Evolutionary conservation across 2,888 invertebrate genomes (phyloP).

Genomic region (Amphipoea lucens): DNA sequence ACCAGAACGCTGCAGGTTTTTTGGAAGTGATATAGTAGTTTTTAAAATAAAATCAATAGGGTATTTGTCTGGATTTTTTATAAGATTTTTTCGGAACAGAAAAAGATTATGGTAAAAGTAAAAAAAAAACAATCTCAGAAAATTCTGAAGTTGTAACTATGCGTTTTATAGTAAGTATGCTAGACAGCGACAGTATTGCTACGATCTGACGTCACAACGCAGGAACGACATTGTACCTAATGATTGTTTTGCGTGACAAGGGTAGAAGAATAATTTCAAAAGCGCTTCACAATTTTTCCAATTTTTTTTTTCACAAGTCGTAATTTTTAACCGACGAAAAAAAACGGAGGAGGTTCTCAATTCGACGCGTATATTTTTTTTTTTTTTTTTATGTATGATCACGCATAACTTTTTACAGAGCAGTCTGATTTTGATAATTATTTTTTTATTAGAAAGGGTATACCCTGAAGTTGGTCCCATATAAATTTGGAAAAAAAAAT

Average conservation of each 20-base stretch:
- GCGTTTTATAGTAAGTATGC: not conserved
- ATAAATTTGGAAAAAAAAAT: no score
- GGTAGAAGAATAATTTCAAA: not conserved
- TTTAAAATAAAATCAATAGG: no score
- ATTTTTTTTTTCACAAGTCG: not conserved
- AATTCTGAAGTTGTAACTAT: not conserved
- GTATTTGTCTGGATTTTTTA: not conserved
- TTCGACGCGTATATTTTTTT: no score
- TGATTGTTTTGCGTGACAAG: not conserved
- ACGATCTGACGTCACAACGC: not conserved
- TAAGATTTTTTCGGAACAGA: not conserved
- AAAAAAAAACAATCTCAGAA: not conserved
- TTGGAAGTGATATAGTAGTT: not conserved
- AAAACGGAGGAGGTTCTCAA: no score
- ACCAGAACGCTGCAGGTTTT: not conserved
- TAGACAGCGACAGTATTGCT: not conserved
- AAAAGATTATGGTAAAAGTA: not conserved
- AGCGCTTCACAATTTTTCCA: not conserved
- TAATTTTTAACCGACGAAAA: no score
- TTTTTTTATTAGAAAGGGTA: no score
- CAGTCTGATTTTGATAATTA: no score
- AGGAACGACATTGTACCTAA: not conserved
- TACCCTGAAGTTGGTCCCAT: no score
- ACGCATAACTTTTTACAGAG: no score
- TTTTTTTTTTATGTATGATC: no score